A percentile compares a stretch with the other conserved stretches of the same genome.
These are phyloP conservation scores for Plecotus auritus DNA, from an alignment of 2,113 vertebrate species.

Conservation along the genomic window DNA sequence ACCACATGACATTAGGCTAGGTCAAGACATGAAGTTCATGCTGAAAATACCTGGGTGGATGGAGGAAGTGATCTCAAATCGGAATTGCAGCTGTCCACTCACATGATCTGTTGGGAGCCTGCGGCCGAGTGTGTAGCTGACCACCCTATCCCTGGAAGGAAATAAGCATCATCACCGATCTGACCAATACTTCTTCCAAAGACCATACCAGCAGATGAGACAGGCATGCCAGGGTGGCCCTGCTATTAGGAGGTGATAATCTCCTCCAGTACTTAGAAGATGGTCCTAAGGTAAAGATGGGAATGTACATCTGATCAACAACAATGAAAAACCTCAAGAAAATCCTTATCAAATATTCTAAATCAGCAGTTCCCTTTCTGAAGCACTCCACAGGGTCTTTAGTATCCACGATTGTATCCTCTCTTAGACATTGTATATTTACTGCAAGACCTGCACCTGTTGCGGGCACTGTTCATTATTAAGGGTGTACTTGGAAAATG, in stretches of 20 bases:
- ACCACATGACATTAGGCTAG: background rate
- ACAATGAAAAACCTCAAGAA: background rate
- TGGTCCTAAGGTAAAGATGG: background rate
- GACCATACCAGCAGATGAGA: background rate
- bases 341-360: background rate
- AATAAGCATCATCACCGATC: conserved; percentile 69
- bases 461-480: background rate
- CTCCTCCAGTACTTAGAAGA: background rate
- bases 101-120: conserved; percentile 97
- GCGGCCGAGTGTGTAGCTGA: conserved; percentile 95
- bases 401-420: background rate
- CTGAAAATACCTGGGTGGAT: conserved; percentile 92
- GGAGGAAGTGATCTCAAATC: conserved; percentile 96
- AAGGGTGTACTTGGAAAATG: background rate
- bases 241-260: background rate
- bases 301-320: background rate
- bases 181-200: background rate
- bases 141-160: conserved; percentile 91
- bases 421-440: background rate
- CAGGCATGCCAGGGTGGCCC: background rate
- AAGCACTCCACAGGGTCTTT: background rate
- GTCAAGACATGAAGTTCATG: conserved; percentile 37
- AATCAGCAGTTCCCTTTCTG: background rate
- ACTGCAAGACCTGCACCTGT: background rate
- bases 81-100: conserved; percentile 97